These are phyloP conservation scores for Drosophila subpulchrella DNA, from an alignment of 1,140 invertebrate genomes.

Conservation along the genomic window DNA sequence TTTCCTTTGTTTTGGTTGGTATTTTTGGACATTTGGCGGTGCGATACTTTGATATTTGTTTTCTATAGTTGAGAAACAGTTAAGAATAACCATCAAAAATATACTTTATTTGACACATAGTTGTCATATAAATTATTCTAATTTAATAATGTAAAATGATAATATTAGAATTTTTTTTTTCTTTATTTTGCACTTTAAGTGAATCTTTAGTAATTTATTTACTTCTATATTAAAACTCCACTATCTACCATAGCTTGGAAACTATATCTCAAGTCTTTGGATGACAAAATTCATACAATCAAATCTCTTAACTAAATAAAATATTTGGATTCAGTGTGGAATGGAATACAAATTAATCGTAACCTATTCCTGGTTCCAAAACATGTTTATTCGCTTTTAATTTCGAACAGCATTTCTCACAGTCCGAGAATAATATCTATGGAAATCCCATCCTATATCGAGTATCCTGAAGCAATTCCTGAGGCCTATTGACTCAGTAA, in stretches of 20 bases:
- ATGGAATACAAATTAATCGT: background rate
- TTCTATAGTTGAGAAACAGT: slow-evolving; percentile 32
- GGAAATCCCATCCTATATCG: slow-evolving; percentile 8
- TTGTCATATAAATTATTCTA: background rate
- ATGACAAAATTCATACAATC: too few relatives aligned
- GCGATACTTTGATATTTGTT: slow-evolving; percentile 62
- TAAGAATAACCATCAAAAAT: slow-evolving; percentile 4
- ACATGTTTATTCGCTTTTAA: background rate
- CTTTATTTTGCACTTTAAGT: too few relatives aligned
- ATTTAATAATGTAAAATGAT: too few relatives aligned
- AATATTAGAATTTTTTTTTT: too few relatives aligned
- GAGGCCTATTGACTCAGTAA: slow-evolving; percentile 65
- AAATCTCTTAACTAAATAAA: too few relatives aligned
- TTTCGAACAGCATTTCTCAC: background rate
- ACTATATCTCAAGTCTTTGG: too few relatives aligned
- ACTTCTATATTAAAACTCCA: too few relatives aligned
- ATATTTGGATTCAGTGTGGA: background rate
- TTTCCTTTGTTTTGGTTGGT: slow-evolving; percentile 48
- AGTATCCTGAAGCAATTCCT: slow-evolving; percentile 21
- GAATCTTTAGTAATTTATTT: too few relatives aligned
- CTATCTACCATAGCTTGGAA: too few relatives aligned
- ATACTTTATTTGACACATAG: background rate
- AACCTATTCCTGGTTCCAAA: background rate
- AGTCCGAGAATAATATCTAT: background rate
- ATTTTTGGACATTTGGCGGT: slow-evolving; percentile 47